A percentile compares a stretch with the other conserved stretches of the same genome.
phyloP scores from a whole-genome alignment of 2,888 invertebrate species.

The Lottia gigantea region DNA sequence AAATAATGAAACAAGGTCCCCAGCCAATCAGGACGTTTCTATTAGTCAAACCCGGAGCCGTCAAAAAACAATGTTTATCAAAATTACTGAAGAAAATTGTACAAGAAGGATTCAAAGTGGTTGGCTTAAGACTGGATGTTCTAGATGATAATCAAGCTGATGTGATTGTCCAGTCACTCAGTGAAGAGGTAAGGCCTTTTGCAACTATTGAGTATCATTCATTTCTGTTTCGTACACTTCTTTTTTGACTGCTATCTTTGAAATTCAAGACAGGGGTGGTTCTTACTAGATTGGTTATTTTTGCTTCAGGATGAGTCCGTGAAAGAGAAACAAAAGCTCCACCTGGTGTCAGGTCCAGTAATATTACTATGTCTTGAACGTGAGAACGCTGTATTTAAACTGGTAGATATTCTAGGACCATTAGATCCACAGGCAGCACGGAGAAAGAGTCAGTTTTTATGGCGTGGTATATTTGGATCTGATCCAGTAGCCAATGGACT shows the following conservation, averaged over 20 bases:
- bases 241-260: no score
- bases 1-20: conserved; percentile 55
- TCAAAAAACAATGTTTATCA: conserved; percentile 44
- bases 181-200: conserved; percentile 33
- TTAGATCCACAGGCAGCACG: conserved; percentile 56
- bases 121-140: conserved; percentile 47
- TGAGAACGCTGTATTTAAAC: conserved; percentile 61
- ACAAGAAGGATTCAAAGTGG: conserved; percentile 56
- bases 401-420: conserved; percentile 60
- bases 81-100: conserved; percentile 56
- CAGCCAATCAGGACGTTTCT: conserved; percentile 54
- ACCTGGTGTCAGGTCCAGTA: conserved; percentile 52
- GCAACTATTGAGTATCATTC: no score
- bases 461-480: conserved; percentile 60
- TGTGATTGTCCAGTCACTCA: conserved; percentile 34
- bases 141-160: conserved; percentile 36
- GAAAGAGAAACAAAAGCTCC: conserved; percentile 38
- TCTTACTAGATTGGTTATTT: no score
- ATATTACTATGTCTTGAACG: conserved; percentile 53
- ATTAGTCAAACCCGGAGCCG: conserved; percentile 57
- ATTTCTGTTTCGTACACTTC: no score
- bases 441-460: conserved; percentile 51
- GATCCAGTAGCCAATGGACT: conserved; percentile 58
- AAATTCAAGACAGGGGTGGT: no score
- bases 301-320: conserved; percentile 28